Evolutionary conservation across 2,113 vertebrate genomes (phyloP).

Genomic region (Oreochromis niloticus): DNA sequence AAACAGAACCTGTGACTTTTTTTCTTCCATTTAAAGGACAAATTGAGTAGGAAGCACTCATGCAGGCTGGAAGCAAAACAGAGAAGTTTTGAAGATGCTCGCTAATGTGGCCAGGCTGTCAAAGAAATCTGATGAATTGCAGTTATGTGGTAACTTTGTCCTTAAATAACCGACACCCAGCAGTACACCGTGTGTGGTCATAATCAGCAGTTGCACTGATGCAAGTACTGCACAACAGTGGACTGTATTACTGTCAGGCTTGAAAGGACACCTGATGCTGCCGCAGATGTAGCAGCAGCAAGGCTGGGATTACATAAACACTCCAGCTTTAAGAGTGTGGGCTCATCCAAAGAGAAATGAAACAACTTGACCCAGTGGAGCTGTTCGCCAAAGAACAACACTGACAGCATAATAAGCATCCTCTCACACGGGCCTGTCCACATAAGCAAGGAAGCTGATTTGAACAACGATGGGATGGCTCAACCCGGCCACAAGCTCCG

Average conservation of each 20-base stretch:
- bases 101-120: neutral
- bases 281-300: neutral
- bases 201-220: neutral
- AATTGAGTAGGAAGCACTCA: neutral
- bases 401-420: constrained; percentile 53
- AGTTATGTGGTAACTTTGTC: neutral
- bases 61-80: neutral
- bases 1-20: neutral
- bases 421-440: constrained; percentile 12
- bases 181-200: neutral
- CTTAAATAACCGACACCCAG: neutral
- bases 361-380: constrained; percentile 13
- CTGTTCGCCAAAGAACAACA: constrained; percentile 17
- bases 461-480: constrained; percentile 16
- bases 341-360: neutral
- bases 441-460: constrained; percentile 24
- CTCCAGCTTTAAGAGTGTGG: neutral
- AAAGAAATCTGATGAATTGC: neutral
- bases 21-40: neutral
- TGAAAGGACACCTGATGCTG: neutral
- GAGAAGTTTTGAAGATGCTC: neutral
- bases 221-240: neutral
- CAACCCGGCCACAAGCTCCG: constrained; percentile 1
- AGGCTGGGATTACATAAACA: neutral
- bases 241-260: neutral